Conservation (phyloP, 2,797 vertebrate species). For the Tapirus indicus region DNA sequence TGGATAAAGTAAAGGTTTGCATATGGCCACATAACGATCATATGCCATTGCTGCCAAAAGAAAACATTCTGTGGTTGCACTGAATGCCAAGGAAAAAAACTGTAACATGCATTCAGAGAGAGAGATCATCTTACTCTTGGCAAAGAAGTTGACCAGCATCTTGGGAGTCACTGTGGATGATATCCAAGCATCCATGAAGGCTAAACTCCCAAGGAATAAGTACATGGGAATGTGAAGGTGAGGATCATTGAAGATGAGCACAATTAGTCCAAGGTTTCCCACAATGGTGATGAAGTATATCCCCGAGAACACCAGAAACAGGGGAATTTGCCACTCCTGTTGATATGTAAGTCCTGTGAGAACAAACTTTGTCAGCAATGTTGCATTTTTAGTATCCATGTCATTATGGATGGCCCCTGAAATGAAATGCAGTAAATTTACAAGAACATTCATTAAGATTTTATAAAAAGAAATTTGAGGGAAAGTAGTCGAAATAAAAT, state of each 20-base stretch:
- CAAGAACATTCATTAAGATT: not conserved
- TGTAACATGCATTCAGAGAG: conserved; percentile 58
- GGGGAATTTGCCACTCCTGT: not conserved
- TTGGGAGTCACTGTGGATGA: conserved; percentile 50
- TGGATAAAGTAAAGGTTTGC: conserved; percentile 74
- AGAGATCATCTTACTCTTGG: not conserved
- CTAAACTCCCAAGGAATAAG: conserved; percentile 49
- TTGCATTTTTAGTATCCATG: conserved; percentile 21
- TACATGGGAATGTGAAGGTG: conserved; percentile 66
- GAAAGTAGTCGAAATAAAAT: not conserved
- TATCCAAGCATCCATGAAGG: conserved; percentile 59
- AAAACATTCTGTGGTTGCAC: conserved; percentile 74
- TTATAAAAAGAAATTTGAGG: not conserved
- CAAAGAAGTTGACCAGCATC: conserved; percentile 29
- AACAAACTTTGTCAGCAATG: conserved; percentile 5
- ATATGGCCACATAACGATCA: conserved; percentile 77
- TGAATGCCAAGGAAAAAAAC: conserved; percentile 42
- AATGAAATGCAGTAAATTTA: not conserved
- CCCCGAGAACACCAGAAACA: conserved; percentile 32
- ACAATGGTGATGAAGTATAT: conserved; percentile 49
- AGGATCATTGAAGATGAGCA: conserved; percentile 8
- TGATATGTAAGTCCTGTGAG: not conserved
- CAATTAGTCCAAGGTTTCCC: conserved; percentile 8
- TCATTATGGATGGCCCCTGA: not conserved
- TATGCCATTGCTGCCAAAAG: conserved; percentile 75